A percentile compares a stretch with the other conserved stretches of the same genome.
Conservation (phyloP, 2,113 vertebrate species). For the Syngnathoides biaculeatus region DNA sequence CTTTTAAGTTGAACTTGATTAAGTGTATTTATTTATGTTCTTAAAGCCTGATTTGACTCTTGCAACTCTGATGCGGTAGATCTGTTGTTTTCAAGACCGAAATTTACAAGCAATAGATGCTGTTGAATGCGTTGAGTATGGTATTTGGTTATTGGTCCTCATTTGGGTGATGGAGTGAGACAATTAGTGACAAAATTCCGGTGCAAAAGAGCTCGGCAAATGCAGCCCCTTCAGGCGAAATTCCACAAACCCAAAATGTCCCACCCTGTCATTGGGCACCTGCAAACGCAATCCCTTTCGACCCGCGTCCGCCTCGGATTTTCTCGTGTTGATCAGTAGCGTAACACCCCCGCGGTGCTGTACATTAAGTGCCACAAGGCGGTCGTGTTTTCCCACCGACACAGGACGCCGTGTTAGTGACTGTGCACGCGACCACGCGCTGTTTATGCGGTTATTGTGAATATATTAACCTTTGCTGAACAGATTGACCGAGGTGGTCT, state of each 20-base stretch:
- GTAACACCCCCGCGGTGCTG: slow-evolving; percentile 28
- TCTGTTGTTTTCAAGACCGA: background rate
- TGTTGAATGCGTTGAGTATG: background rate
- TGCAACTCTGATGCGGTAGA: background rate
- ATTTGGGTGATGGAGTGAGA: slow-evolving; percentile 20
- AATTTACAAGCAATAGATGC: no score
- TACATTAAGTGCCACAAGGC: slow-evolving; percentile 54
- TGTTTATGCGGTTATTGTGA: slow-evolving; percentile 37
- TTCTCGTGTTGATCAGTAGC: slow-evolving; percentile 23
- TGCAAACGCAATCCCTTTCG: slow-evolving; percentile 56
- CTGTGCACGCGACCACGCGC: slow-evolving; percentile 10
- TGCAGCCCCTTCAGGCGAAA: slow-evolving; percentile 27
- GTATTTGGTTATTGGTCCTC: slow-evolving; percentile 47
- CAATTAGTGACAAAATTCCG: slow-evolving; percentile 20
- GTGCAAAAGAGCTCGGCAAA: slow-evolving; percentile 32
- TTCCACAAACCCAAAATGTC: slow-evolving; percentile 33
- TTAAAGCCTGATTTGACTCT: background rate
- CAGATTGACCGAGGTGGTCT: slow-evolving; percentile 19
- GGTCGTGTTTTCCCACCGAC: slow-evolving; percentile 25
- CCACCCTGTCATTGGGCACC: background rate
- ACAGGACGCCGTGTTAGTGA: slow-evolving; percentile 29
- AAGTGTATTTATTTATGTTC: background rate
- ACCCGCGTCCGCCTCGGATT: slow-evolving; percentile 33
- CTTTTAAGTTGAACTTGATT: background rate
- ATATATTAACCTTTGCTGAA: slow-evolving; percentile 31